These are phyloP conservation scores for Xiphorhynchus erythropygius DNA, from an alignment of 2,797 vertebrate species.

Conservation along the genomic window DNA sequence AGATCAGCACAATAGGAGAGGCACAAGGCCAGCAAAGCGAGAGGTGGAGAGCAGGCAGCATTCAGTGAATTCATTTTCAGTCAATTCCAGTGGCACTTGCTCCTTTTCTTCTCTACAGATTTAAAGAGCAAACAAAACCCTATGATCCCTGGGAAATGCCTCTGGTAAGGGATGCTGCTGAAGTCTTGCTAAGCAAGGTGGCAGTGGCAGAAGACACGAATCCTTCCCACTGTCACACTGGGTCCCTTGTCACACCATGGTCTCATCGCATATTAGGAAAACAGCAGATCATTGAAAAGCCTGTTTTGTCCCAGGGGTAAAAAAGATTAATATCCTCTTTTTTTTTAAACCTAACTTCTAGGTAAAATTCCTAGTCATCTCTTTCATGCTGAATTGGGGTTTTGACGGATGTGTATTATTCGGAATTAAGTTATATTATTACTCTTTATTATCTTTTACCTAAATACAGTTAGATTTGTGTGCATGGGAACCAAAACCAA, in stretches of 20 bases:
- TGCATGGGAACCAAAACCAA: neutral
- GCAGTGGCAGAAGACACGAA: neutral
- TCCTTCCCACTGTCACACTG: neutral
- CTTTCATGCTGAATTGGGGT: neutral
- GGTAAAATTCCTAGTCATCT: neutral
- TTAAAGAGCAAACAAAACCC: slow-evolving; percentile 42
- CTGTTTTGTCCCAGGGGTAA: neutral
- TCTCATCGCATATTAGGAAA: neutral
- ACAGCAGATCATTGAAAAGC: neutral
- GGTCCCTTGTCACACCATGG: neutral
- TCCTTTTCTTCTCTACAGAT: slow-evolving; percentile 37
- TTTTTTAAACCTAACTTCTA: neutral
- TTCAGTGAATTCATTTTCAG: slow-evolving; percentile 42
- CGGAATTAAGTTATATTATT: neutral
- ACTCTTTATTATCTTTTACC: neutral
- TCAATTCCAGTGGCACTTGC: neutral
- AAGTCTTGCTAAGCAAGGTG: neutral
- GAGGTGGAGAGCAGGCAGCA: slow-evolving; percentile 42
- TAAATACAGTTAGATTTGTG: neutral
- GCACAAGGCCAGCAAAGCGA: slow-evolving; percentile 53
- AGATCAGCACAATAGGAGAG: slow-evolving; percentile 22
- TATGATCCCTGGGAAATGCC: slow-evolving; percentile 17
- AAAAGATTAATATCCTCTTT: neutral
- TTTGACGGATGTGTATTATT: neutral
- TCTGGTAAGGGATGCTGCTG: neutral